Percentiles rank a stretch among this genome's conserved stretches.
phyloP scores from a whole-genome alignment of 1,140 invertebrate genomes.

The Galendromus occidentalis region DNA sequence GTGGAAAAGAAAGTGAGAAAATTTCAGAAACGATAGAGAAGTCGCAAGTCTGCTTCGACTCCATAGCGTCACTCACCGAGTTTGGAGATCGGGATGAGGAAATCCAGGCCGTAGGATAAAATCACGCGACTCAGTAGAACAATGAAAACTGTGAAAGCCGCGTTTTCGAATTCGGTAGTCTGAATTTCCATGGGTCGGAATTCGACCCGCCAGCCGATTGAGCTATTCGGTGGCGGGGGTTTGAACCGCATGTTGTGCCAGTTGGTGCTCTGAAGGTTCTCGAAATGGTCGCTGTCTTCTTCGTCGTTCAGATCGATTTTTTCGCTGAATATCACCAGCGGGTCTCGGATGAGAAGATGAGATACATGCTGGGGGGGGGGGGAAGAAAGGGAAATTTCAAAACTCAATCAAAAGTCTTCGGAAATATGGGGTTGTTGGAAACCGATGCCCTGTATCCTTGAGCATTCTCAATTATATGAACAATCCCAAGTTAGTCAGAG shows the following conservation, averaged over 20 bases:
- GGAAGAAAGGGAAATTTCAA: too few species aligned
- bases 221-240: slow-evolving; percentile 65
- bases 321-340: slow-evolving; percentile 84
- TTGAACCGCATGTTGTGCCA: slow-evolving; percentile 99
- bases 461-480: too few species aligned
- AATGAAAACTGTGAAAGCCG: slow-evolving; percentile 94
- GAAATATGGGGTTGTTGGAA: too few species aligned
- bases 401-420: too few species aligned
- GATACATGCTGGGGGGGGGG: slow-evolving; percentile 79
- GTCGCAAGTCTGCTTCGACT: neutral
- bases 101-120: slow-evolving; percentile 82
- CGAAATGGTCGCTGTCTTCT: slow-evolving; percentile 93
- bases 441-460: too few species aligned
- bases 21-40: neutral
- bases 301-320: slow-evolving; percentile 84
- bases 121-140: slow-evolving; percentile 90
- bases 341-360: slow-evolving; percentile 94
- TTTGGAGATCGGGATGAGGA: slow-evolving; percentile 92
- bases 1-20: neutral
- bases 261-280: slow-evolving; percentile 99
- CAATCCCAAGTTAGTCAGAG: too few species aligned
- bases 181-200: slow-evolving; percentile 97
- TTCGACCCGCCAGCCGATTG: slow-evolving; percentile 97
- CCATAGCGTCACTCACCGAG: slow-evolving; percentile 31
- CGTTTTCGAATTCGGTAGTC: slow-evolving; percentile 98